A percentile compares a stretch with the other conserved stretches of the same genome.
phyloP scores from a whole-genome alignment of 2,888 invertebrate genomes.

The Ametastegia equiseti region DNA sequence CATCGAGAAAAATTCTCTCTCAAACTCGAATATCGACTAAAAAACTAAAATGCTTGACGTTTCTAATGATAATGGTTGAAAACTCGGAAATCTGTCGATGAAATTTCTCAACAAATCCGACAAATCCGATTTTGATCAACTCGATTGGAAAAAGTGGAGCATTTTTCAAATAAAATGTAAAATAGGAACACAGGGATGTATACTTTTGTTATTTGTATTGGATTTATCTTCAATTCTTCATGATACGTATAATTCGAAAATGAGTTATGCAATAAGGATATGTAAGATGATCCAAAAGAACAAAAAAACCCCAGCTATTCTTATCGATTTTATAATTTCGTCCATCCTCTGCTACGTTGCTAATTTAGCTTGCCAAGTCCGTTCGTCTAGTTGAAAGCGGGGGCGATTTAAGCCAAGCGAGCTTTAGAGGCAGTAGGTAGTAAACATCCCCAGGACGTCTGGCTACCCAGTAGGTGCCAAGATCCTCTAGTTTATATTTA shows the following conservation, averaged over 20 bases:
- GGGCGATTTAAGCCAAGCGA: slow-evolving; percentile 1
- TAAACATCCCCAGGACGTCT: slow-evolving; percentile 7
- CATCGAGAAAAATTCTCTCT: too few species aligned
- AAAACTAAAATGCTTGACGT: too few species aligned
- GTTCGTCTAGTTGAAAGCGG: slow-evolving; percentile 2
- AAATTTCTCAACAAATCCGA: too few species aligned
- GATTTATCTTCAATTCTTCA: neutral
- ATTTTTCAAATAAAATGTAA: too few species aligned
- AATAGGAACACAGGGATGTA: too few species aligned
- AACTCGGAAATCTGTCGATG: too few species aligned
- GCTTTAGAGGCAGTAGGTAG: neutral
- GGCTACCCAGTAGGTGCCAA: slow-evolving; percentile 6
- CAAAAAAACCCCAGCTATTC: neutral
- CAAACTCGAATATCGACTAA: too few species aligned
- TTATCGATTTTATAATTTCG: neutral
- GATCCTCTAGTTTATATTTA: neutral
- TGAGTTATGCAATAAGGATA: neutral
- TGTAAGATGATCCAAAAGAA: neutral
- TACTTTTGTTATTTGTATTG: too few species aligned
- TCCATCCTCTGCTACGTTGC: neutral
- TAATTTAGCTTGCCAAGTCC: neutral
- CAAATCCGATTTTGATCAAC: too few species aligned
- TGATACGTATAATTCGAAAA: neutral
- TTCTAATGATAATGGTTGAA: too few species aligned
- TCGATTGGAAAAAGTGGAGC: too few species aligned